Evolutionary conservation across 1,140 invertebrate genomes (phyloP).

Genomic region (Hylyphantes graminicola): DNA sequence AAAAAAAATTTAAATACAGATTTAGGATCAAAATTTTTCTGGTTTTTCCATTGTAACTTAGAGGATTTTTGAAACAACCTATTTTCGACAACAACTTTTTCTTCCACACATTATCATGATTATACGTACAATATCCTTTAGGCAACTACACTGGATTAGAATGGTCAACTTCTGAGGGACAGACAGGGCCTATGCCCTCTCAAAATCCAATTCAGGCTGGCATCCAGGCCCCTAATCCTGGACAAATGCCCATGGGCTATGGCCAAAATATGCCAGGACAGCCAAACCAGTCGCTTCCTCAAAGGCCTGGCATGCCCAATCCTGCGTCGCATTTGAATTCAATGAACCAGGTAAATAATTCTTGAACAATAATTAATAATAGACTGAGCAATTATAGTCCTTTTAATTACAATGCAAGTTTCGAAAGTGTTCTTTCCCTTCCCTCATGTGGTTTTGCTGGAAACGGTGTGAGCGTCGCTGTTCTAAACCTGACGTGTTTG

Average conservation of each 20-base stretch:
- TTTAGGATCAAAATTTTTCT: too few species aligned
- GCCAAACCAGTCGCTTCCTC: slow-evolving; percentile 35
- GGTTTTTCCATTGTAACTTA: not conserved
- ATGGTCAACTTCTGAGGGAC: slow-evolving; percentile 36
- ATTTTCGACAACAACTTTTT: too few species aligned
- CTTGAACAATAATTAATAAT: too few species aligned
- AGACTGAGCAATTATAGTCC: too few species aligned
- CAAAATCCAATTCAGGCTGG: slow-evolving; percentile 37
- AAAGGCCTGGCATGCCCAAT: slow-evolving; percentile 45
- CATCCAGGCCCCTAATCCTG: slow-evolving; percentile 28
- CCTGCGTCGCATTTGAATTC: slow-evolving; percentile 48
- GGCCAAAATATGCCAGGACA: slow-evolving; percentile 31
- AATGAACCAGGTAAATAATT: slow-evolving; percentile 53
- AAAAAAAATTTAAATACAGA: too few species aligned
- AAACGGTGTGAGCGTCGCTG: too few species aligned
- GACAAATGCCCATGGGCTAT: slow-evolving; percentile 31
- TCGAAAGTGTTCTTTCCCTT: too few species aligned
- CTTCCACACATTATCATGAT: too few species aligned
- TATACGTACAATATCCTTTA: not conserved
- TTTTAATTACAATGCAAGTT: too few species aligned
- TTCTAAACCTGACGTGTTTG: too few species aligned
- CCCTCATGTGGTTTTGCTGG: too few species aligned
- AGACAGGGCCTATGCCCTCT: not conserved
- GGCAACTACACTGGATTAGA: slow-evolving; percentile 39
- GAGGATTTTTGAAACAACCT: too few species aligned